Base-by-base conservation (phyloP, 1,140 invertebrate genomes). In the Carcinoscorpius rotundicauda region DNA sequence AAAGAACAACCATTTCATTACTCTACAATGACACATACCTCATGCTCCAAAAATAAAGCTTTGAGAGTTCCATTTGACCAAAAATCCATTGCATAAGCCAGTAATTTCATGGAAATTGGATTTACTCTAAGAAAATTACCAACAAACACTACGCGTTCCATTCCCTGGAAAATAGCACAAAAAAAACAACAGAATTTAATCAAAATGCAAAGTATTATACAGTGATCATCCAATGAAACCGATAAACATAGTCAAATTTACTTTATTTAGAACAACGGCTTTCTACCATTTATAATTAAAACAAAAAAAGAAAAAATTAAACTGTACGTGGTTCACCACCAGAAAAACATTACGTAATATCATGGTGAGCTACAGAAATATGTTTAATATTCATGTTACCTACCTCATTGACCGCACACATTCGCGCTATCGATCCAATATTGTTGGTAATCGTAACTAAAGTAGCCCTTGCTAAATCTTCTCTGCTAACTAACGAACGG, bases 361-460 rank as follows among this genome's bases (percentile, higher is more conserved):
- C 29, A 29, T 29, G 29, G 29, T 29, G 29, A 29, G 29, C 29
- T 29, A 29, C 29, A 29, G 29, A 29, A 29, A 29, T 2, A 29
- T 29, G 29, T 29, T 29, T 29, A 29, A 29, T 29, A 29, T 29
- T 29, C 29, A 29, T 29, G 29, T 29, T 29, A 29, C 29, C 64
- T 77, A 90, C 88, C 80, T 97, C 89, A 76, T 95, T 97, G 4
- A 88, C 82, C n/a, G 96, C 96, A 77, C 93, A 97, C 84, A 98
- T 94, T 60, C 93, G 79, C 1, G 95, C 94, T 73, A 99, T 97
- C 50, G 94, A 97, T 60, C 94, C 97, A 75, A 99, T 98, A 77
- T 99, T 99, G 78, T 99, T 98, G 52, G 97, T 97, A 70, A 98
- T 96, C 9, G 95, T 99, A 53, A 97, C 92, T 51, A 99, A 82